Evolutionary conservation across 2,113 vertebrate genomes (phyloP), one percentile per base, ranked within the genome.

Genomic region (Osmerus eperlanus): DNA sequence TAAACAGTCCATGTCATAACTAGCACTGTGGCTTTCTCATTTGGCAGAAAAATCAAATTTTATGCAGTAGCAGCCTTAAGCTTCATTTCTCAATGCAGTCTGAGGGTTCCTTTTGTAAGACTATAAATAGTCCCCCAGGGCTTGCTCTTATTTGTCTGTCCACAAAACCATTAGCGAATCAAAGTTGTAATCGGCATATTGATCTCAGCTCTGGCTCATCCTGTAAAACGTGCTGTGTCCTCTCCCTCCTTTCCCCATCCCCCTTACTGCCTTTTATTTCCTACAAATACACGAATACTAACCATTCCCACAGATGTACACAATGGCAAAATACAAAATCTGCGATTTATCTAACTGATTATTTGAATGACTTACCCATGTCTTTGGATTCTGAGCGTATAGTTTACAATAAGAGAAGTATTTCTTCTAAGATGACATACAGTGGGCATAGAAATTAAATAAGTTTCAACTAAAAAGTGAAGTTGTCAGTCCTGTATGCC

Each of bases 141-240:
- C 66, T 74, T 59, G 61, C 60, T 65, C 62, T 75, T 75, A 52
- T 82, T 76, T 79, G n/a, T 64, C 69, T 68, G 41, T 85, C 63
- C 80, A 68, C 70, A 76, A 60, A 85, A 23, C 1, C 68, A 87
- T 89, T 28, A 84, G 81, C 64, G 36, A 84, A 83, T 75, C 74
- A 83, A 74, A 47, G 66, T 52, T 29, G 51, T 75, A 76, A 86
- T 72, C 70, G 66, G 70, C 68, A 19, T 73, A 81, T 88, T 79
- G 85, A 85, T 87, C 71, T 76, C 19, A 52, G 61, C 54, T 64
- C 52, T n/a, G 58, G 28, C 54, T 61, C 32, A 25, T 72, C 32
- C n/a, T 53, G 61, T 77, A 65, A 74, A 78, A 70, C 51, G 67
- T 61, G 11, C 47, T 15, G 19, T 65, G 29, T 41, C 51, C n/a